A percentile compares a stretch with the other conserved stretches of the same genome.
These are phyloP conservation scores for Bombus polaris DNA, from an alignment of 1,140 invertebrate species.

Conservation along the genomic window DNA sequence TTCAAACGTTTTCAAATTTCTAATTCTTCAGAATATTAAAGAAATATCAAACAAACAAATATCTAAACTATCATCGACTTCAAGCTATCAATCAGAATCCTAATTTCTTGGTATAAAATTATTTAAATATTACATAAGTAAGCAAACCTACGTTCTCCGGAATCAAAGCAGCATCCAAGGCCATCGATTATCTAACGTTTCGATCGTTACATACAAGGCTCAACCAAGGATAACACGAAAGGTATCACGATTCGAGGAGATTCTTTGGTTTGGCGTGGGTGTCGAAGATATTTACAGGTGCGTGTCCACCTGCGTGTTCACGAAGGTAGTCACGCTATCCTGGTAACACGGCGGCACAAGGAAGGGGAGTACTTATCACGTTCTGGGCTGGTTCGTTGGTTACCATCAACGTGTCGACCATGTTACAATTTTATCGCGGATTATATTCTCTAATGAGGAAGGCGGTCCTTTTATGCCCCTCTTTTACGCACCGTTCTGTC, in stretches of 20 bases:
- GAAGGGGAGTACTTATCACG: slow-evolving; percentile 29
- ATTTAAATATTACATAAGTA: no score
- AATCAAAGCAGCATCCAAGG: not conserved
- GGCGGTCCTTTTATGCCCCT: slow-evolving; percentile 13
- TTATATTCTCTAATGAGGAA: slow-evolving; percentile 51
- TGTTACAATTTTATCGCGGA: slow-evolving; percentile 44
- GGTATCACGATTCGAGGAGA: not conserved
- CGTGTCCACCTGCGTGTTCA: slow-evolving; percentile 17
- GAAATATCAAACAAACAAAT: no score
- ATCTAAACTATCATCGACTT: no score
- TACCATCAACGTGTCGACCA: not conserved
- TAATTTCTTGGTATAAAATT: no score
- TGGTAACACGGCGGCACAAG: not conserved
- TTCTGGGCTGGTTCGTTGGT: not conserved
- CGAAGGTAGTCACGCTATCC: slow-evolving; percentile 20
- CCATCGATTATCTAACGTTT: slow-evolving; percentile 1
- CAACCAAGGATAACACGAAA: not conserved
- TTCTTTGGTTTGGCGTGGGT: slow-evolving; percentile 15
- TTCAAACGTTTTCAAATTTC: not conserved
- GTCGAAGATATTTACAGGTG: slow-evolving; percentile 13
- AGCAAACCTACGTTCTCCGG: not conserved
- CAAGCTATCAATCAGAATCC: no score
- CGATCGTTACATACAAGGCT: not conserved
- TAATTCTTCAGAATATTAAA: no score
- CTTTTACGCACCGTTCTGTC: slow-evolving; percentile 36